These are phyloP conservation scores for Bombyx huttoni DNA, from an alignment of 2,888 invertebrate genomes.

Conservation along the genomic window DNA sequence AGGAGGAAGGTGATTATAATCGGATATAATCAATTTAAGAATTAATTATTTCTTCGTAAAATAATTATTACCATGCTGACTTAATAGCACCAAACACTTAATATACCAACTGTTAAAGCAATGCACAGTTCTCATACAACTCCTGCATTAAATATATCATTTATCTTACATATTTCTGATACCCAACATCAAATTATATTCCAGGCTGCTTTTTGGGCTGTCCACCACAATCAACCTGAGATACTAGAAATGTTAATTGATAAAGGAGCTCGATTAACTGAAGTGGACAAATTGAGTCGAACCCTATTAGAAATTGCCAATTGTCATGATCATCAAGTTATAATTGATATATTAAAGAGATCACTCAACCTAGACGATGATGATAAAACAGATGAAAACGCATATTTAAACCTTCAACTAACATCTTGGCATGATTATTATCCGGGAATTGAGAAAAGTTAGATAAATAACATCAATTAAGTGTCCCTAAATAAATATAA, in stretches of 20 bases:
- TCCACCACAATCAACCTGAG: conserved; percentile 65
- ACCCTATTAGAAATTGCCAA: conserved; percentile 68
- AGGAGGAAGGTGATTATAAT: too few species aligned
- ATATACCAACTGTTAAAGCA: too few species aligned
- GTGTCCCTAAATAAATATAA: too few species aligned
- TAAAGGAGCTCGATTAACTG: conserved; percentile 57
- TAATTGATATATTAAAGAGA: conserved; percentile 52
- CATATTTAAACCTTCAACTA: conserved; percentile 16
- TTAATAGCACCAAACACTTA: too few species aligned
- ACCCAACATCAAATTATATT: conserved; percentile 10
- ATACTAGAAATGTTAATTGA: conserved; percentile 68
- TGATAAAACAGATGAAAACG: conserved; percentile 18
- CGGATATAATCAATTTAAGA: too few species aligned
- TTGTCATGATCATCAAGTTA: conserved; percentile 58
- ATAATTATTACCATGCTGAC: too few species aligned
- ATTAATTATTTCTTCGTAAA: too few species aligned
- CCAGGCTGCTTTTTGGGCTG: conserved; percentile 77
- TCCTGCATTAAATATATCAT: too few species aligned
- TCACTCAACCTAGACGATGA: conserved; percentile 29
- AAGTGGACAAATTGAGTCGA: conserved; percentile 62
- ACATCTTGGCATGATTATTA: conserved; percentile 67
- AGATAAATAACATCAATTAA: too few species aligned
- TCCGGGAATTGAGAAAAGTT: conserved; percentile 39
- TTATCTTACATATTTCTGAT: too few species aligned
- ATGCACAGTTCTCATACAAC: too few species aligned